Conservation (phyloP, 2,797 vertebrate species). For the Scomberomorus guttatus region DNA sequence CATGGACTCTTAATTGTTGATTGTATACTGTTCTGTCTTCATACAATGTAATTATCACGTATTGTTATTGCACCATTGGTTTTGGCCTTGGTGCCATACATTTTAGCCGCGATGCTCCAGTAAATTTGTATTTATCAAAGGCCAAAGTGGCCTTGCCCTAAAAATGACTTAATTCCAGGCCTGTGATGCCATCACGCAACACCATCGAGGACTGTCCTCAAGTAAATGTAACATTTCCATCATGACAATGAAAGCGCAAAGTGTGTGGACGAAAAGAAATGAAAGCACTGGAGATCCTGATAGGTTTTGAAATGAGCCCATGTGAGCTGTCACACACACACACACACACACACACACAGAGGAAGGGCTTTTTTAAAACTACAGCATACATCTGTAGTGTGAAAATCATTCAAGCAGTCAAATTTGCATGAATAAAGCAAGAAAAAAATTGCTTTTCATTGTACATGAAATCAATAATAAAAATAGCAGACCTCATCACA, state of each 20-base stretch:
- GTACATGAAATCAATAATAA: neutral
- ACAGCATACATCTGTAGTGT: neutral
- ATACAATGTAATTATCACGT: too few species aligned
- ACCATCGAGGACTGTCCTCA: neutral
- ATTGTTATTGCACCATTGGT: too few species aligned
- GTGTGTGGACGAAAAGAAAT: neutral
- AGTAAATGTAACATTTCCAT: neutral
- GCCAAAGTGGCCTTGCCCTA: too few species aligned
- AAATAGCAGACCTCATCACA: neutral
- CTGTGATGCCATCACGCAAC: too few species aligned
- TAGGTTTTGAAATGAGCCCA: neutral
- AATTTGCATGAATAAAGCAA: neutral
- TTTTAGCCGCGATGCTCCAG: too few species aligned
- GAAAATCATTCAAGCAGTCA: neutral
- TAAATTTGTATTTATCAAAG: too few species aligned
- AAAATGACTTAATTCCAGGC: too few species aligned
- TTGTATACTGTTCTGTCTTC: too few species aligned
- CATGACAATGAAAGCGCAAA: neutral
- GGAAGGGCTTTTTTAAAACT: fast-evolving
- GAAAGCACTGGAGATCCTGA: neutral
- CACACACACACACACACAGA: neutral
- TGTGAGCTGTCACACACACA: neutral
- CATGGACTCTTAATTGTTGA: too few species aligned
- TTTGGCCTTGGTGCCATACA: too few species aligned
- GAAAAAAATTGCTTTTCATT: neutral